Conservation (phyloP, 2,888 invertebrate species). For the Drosophila kuntzei region DNA sequence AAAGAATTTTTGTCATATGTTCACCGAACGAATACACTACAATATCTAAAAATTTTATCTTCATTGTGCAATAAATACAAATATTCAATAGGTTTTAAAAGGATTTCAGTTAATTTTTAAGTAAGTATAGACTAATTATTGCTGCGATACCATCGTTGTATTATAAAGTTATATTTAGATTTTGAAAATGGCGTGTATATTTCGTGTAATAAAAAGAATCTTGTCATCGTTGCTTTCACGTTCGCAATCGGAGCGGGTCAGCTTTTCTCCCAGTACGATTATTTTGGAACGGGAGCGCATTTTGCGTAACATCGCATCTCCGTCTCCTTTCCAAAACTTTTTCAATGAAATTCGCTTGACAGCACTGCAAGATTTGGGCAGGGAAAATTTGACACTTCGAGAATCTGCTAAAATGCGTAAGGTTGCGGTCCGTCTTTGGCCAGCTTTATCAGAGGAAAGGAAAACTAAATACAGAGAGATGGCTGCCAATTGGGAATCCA, state of each 20-base stretch:
- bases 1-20: too few relatives aligned
- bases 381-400: neutral
- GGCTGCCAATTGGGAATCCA: conserved; percentile 1
- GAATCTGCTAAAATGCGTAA: conserved; percentile 18
- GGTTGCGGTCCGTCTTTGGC: neutral
- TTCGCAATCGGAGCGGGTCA: neutral
- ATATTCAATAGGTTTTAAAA: too few relatives aligned
- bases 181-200: neutral
- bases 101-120: too few relatives aligned
- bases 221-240: neutral
- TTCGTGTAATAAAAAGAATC: neutral
- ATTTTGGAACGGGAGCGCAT: neutral
- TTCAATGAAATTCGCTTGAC: conserved; percentile 28
- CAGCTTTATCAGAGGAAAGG: neutral
- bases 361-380: neutral
- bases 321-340: conserved; percentile 27
- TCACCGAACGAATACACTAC: neutral
- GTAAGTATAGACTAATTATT: neutral
- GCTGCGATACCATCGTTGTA: neutral
- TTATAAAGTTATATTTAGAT: neutral
- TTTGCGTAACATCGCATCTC: conserved; percentile 26
- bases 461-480: conserved; percentile 16
- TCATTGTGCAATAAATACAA: neutral
- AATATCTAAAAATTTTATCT: neutral
- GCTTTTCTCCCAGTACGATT: conserved; percentile 3